Conservation (phyloP, 2,797 vertebrate species). For the Enteromius afrohamiltoni region DNA sequence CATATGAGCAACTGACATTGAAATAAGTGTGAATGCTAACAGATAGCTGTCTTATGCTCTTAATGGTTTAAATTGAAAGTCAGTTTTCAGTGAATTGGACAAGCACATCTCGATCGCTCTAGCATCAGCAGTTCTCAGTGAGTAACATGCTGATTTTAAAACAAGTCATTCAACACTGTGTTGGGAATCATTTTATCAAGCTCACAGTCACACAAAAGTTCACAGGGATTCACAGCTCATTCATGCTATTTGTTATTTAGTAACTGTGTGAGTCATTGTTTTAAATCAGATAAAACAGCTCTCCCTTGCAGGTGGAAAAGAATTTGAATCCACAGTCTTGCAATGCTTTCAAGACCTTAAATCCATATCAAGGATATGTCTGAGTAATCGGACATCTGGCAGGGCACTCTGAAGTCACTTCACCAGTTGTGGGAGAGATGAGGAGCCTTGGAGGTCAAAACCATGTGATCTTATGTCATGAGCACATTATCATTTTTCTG, state of each 20-base stretch:
- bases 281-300: conserved; percentile 1
- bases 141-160: not conserved
- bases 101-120: not conserved
- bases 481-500: conserved; percentile 3
- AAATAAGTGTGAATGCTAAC: not conserved
- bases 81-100: not conserved
- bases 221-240: too few species aligned
- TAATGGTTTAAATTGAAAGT: not conserved
- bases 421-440: not conserved
- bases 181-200: not conserved
- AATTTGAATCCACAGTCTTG: conserved; percentile 5
- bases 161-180: not conserved
- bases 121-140: not conserved
- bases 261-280: not conserved
- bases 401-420: not conserved
- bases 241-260: conserved; percentile 17
- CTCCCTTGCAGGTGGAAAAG: not conserved
- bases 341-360: not conserved
- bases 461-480: not conserved
- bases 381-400: conserved; percentile 26
- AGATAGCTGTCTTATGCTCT: not conserved
- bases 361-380: conserved; percentile 21
- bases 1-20: not conserved
- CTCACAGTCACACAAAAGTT: not conserved
- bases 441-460: not conserved